Base-by-base conservation (phyloP, 1,140 invertebrate genomes). In the Anastatus disparis region DNA sequence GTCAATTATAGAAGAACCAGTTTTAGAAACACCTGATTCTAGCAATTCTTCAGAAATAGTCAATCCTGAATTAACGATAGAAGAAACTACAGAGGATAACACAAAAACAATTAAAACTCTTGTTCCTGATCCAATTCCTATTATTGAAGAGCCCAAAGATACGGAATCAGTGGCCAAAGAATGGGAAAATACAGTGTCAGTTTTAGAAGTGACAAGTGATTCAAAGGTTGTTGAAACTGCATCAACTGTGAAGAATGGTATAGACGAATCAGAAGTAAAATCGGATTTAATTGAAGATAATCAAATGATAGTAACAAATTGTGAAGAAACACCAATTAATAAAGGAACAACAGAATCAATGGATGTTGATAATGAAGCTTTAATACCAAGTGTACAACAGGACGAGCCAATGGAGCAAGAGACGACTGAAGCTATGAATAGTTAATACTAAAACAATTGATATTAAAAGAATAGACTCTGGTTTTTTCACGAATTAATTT, bases 381-480 rank as follows among this genome's bases (percentile, higher is more conserved):
- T 77, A 17, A 55, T 75, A 29, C 62, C 75, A 13, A 72, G 62
- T 12, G 75, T 78, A 61, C 77, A 80, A 22, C 77, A 78, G 12
- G 81, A 78, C 22, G 84, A 86, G 67, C 78, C 81, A 20, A 86
- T 85, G 83, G 83, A 86, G 27, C 77, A 85, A 56, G 84, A 86
- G 74, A 62, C 74, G 29, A 75, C 73, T 17, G 81, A 83, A 59
- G 74, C 73, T 35, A 65, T 77, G 44, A 79, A 76, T 52, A 85
- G 84, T 85, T 85, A 85, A 86, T 85, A 75, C 44, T 59, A 66
- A 70, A 12, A 58, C 15, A 35, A n/a, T n/a, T 65, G 27, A 61
- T 63, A 29, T 59, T 66, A 61, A 38, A 63, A 17, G 26, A 65
- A 53, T 65, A 50, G 38, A 70, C 72, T 65, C 27, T 70, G 63